Percentiles rank a stretch among this genome's conserved stretches.
phyloP scores from a whole-genome alignment of 2,113 vertebrate species.

The human region DNA sequence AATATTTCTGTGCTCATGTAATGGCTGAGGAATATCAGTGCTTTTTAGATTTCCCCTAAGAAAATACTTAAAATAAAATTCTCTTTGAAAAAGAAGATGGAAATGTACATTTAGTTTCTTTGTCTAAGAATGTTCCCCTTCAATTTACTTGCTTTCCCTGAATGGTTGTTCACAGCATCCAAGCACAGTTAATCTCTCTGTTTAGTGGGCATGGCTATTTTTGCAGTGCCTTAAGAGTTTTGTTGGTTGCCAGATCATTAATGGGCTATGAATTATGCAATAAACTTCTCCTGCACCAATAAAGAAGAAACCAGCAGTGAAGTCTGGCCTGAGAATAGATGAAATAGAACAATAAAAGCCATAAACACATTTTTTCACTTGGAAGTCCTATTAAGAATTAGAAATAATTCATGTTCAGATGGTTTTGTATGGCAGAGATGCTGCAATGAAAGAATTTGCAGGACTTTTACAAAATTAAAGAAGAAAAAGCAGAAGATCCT shows the following conservation, averaged over 20 bases:
- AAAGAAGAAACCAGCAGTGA: constrained; percentile 48
- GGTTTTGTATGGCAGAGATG: constrained; percentile 7
- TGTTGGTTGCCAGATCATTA: constrained; percentile 63
- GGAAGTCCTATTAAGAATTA: constrained; percentile 65
- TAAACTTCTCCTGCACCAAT: constrained; percentile 50
- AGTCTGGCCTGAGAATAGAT: constrained; percentile 47
- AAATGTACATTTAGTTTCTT: background rate
- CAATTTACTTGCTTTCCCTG: background rate
- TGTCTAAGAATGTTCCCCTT: background rate
- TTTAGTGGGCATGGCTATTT: constrained; percentile 28
- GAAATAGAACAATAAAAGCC: constrained; percentile 66
- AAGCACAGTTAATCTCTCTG: constrained; percentile 20
- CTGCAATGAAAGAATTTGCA: constrained; percentile 1
- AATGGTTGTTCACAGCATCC: background rate
- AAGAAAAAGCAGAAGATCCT: background rate
- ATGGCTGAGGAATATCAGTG: background rate
- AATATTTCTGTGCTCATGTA: background rate
- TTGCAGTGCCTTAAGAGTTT: constrained; percentile 47
- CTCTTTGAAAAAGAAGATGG: background rate
- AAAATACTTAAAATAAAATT: background rate
- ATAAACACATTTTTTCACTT: constrained; percentile 62
- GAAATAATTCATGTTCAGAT: constrained; percentile 67
- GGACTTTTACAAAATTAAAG: constrained; percentile 22
- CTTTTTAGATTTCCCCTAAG: background rate
- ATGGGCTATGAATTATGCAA: constrained; percentile 72